Base-by-base conservation (phyloP, 2,888 invertebrate genomes). In the Tryphoninae sp. region DNA sequence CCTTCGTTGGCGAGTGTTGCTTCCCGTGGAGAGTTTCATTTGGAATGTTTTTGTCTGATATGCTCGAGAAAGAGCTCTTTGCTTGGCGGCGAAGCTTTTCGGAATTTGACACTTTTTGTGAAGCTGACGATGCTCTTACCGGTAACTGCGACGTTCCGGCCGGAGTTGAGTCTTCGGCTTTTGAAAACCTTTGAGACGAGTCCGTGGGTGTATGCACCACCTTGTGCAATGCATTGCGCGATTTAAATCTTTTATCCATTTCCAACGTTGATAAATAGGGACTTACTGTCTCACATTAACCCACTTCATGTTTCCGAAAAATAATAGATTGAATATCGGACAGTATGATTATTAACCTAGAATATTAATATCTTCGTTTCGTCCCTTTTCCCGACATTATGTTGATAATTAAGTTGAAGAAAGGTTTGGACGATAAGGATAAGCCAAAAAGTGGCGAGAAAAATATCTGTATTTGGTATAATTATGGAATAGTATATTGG, bases 211-310 rank as follows among this genome's bases (percentile, higher is more conserved):
- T n/a, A 59, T 75, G 62, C 58, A 87, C 58, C 40, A 83, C 83
- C 19, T 78, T 83, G 59, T 83, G 86, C 42, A 87, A 78, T 1
- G 81, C 67, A 22, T 75, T 53, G 40, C 72, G 73, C 4, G 69
- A 71, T 75, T 83, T 87, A 8, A 87, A 73, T 51, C 73, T 87
- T 77, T 87, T 83, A 61, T 87, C 87, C 87, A 87, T 87, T 1
- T 11, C 33, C 13, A 1, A 11, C n/a, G 6, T 6, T 64, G 1
- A 3, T 8, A 19, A 26, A 22, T 0, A 0, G n/a, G 3, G 9
- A 9, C 26, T 59, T 59, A 2, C 23, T 42, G 42, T 19, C 3
- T 2, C 22, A 6, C 22, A 6, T 55, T 19, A 19, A n/a, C 40
- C 16, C n/a, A 33, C 33, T 22, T 19, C 55, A 23, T n/a, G 55